Evolutionary conservation across 2,888 invertebrate genomes (phyloP).

Genomic region (Drosophila melanosoma): DNA sequence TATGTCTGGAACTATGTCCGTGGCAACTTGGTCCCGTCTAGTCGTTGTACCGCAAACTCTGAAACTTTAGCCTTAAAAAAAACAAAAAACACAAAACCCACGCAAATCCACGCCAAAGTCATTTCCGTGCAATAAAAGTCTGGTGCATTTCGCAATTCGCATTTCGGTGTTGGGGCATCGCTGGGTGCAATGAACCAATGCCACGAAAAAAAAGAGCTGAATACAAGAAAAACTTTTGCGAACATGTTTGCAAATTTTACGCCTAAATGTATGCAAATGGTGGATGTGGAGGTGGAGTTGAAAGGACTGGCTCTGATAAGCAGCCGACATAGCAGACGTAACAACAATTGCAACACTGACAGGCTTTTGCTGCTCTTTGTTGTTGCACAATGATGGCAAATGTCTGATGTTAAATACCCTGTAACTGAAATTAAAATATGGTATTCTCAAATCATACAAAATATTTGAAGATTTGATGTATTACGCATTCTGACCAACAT

Average conservation of each 20-base stretch:
- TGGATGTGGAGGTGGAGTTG: slow-evolving; percentile 20
- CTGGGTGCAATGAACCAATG: slow-evolving; percentile 71
- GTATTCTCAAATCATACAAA: background rate
- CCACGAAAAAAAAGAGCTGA: slow-evolving; percentile 15
- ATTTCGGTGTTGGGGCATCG: slow-evolving; percentile 25
- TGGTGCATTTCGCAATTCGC: slow-evolving; percentile 62
- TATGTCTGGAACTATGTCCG: slow-evolving; percentile 17
- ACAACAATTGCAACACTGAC: slow-evolving; percentile 50
- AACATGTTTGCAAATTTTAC: slow-evolving; percentile 42
- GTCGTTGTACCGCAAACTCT: background rate
- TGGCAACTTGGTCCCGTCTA: slow-evolving; percentile 43
- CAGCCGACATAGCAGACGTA: slow-evolving; percentile 26
- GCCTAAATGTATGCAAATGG: slow-evolving; percentile 63
- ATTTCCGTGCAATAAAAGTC: slow-evolving; percentile 74
- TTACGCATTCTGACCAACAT: background rate
- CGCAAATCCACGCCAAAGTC: slow-evolving; percentile 50
- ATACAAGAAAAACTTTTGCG: slow-evolving; percentile 51
- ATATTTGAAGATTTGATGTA: background rate
- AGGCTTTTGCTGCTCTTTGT: slow-evolving; percentile 43
- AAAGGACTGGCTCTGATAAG: slow-evolving; percentile 52
- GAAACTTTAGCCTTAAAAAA: background rate
- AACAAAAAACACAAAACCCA: slow-evolving; percentile 6
- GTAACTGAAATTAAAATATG: background rate
- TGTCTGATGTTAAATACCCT: slow-evolving; percentile 36
- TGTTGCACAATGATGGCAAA: slow-evolving; percentile 34